These are phyloP conservation scores for Oligia strigilis DNA, from an alignment of 2,888 invertebrate species.

Conservation along the genomic window DNA sequence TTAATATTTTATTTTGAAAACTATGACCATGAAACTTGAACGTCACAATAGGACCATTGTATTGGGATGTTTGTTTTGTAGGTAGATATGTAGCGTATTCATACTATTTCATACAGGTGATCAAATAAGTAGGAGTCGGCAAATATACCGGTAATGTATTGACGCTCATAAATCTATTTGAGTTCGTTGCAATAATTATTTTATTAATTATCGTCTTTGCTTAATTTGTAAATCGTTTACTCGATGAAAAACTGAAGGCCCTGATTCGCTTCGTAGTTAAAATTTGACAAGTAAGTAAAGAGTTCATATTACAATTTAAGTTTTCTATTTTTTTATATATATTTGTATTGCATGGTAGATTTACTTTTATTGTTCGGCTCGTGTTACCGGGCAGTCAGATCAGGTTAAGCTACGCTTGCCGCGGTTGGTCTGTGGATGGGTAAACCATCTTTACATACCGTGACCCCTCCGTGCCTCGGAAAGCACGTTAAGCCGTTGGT, in stretches of 20 bases:
- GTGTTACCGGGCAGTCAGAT: background rate
- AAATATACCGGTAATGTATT: constrained; percentile 44
- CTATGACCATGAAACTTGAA: constrained; percentile 5
- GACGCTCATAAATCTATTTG: constrained; percentile 23
- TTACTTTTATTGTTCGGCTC: background rate
- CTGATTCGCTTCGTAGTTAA: background rate
- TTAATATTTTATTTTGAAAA: background rate
- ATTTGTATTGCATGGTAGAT: constrained; percentile 4
- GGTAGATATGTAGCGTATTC: constrained; percentile 6
- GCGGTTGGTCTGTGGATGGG: no score
- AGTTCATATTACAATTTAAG: background rate
- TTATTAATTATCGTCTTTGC: constrained; percentile 1
- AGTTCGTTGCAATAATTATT: constrained; percentile 15
- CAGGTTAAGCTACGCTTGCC: no score
- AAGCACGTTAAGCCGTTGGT: no score
- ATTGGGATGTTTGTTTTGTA: constrained; percentile 1
- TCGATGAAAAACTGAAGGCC: background rate
- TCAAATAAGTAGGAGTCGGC: constrained; percentile 35
- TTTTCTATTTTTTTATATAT: background rate
- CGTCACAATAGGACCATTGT: constrained; percentile 5
- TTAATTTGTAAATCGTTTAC: background rate
- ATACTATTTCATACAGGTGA: constrained; percentile 37
- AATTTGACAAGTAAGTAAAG: background rate
- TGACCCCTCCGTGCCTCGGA: no score
- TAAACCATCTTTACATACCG: no score